Evolutionary conservation across 2,113 vertebrate genomes (phyloP).

Genomic region (Calidris pygmaea): DNA sequence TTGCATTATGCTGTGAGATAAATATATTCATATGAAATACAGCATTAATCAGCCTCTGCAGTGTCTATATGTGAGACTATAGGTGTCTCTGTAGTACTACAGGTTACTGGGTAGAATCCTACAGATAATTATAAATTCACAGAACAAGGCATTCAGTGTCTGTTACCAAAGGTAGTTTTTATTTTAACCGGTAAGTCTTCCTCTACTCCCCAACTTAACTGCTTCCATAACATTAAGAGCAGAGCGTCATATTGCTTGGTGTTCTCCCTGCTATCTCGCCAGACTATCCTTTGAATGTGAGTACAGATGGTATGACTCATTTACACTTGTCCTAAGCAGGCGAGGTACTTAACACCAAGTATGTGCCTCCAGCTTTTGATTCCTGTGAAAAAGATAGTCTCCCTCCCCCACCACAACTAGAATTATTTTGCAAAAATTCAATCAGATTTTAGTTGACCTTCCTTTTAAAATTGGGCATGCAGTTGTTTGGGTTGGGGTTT

Average conservation of each 20-base stretch:
- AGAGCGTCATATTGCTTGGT: not conserved
- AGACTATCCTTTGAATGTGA: constrained; percentile 36
- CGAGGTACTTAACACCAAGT: constrained; percentile 35
- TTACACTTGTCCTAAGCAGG: constrained; percentile 54
- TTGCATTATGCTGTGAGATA: not conserved
- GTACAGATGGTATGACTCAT: constrained; percentile 61
- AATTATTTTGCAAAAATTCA: not conserved
- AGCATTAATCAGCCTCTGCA: not conserved
- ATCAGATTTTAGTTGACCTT: not conserved
- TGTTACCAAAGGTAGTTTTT: not conserved
- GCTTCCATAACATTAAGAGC: not conserved
- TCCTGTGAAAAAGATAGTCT: not conserved
- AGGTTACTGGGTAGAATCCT: not conserved
- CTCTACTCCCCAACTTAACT: not conserved
- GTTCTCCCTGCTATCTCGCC: constrained; percentile 48
- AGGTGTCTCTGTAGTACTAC: not conserved
- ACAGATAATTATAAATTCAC: not conserved
- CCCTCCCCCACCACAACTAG: not conserved
- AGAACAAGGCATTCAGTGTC: not conserved
- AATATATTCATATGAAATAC: not conserved
- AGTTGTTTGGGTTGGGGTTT: not conserved
- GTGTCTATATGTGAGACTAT: not conserved
- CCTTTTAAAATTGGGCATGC: not conserved
- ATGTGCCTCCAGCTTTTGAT: constrained; percentile 18
- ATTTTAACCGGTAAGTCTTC: not conserved